phyloP scores from a whole-genome alignment of 2,797 vertebrate genomes.

The Acridotheres tristis region DNA sequence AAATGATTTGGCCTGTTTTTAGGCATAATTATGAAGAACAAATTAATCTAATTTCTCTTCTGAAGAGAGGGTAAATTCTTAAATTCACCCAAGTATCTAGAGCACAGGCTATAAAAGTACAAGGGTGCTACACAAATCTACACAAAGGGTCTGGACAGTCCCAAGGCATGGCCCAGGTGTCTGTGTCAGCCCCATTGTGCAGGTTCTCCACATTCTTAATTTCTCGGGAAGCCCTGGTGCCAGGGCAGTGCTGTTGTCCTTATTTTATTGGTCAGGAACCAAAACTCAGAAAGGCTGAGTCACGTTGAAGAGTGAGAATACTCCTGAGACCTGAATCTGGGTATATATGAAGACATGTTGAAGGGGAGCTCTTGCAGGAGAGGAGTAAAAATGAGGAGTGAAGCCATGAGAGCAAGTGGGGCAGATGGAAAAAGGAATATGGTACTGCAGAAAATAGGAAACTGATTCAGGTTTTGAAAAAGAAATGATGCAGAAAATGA shows the following conservation, averaged over 20 bases:
- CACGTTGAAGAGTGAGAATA: not conserved
- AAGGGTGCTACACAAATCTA: not conserved
- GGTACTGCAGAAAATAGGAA: not conserved
- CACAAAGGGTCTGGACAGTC: not conserved
- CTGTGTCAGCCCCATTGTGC: fast-evolving
- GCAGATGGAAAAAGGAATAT: not conserved
- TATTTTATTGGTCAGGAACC: not conserved
- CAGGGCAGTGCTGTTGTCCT: not conserved
- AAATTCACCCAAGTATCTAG: not conserved
- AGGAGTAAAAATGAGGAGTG: not conserved
- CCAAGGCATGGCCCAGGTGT: fast-evolving
- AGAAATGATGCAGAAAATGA: fast-evolving
- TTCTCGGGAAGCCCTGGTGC: not conserved
- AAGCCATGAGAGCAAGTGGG: not conserved
- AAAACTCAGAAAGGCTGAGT: not conserved
- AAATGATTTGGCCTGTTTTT: not conserved
- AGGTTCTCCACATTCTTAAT: not conserved
- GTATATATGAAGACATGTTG: not conserved
- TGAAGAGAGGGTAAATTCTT: not conserved
- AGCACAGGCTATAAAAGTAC: not conserved
- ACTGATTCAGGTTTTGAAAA: not conserved
- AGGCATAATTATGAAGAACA: not conserved
- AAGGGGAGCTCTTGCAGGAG: not conserved
- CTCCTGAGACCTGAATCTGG: not conserved
- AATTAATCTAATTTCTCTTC: not conserved